A percentile compares a stretch with the other conserved stretches of the same genome.
These are phyloP conservation scores for Bolinopsis microptera DNA, from an alignment of 37 sponge, comb jelly and placozoan species.

Conservation along the genomic window DNA sequence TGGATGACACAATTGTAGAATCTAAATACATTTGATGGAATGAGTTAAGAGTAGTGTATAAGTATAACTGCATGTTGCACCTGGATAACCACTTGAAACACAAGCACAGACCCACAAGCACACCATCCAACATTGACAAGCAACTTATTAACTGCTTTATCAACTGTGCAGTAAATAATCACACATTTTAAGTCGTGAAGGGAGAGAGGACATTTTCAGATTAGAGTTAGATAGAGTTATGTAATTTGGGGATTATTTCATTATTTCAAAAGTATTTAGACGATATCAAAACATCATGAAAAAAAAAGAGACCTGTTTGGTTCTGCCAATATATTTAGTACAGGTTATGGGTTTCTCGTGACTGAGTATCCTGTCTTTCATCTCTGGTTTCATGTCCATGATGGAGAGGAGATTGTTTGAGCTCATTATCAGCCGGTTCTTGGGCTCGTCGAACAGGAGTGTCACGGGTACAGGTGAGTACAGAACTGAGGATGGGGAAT, in stretches of 20 bases:
- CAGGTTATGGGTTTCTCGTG: constrained; percentile 67
- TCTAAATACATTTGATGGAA: no score
- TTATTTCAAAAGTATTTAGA: neutral
- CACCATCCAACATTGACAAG: neutral
- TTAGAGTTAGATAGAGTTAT: neutral
- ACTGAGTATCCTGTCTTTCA: constrained; percentile 65
- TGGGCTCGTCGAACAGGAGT: constrained; percentile 53
- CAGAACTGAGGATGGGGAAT: neutral
- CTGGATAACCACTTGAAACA: no score
- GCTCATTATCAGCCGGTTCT: constrained; percentile 35
- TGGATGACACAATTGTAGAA: no score
- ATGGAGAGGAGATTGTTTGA: constrained; percentile 64
- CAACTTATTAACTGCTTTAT: neutral
- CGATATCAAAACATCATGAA: no score
- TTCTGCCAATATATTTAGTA: constrained; percentile 48
- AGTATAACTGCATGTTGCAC: no score
- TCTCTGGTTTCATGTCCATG: constrained; percentile 66
- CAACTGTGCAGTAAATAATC: no score
- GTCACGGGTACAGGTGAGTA: constrained; percentile 56
- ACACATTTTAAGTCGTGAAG: no score
- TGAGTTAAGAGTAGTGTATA: no score
- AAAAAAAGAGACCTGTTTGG: constrained; percentile 1
- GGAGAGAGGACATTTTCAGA: no score
- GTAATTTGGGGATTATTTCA: neutral
- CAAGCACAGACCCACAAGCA: neutral